These are phyloP conservation scores for Phoxinus dragarum DNA, from an alignment of 2,797 vertebrate genomes.

Conservation along the genomic window DNA sequence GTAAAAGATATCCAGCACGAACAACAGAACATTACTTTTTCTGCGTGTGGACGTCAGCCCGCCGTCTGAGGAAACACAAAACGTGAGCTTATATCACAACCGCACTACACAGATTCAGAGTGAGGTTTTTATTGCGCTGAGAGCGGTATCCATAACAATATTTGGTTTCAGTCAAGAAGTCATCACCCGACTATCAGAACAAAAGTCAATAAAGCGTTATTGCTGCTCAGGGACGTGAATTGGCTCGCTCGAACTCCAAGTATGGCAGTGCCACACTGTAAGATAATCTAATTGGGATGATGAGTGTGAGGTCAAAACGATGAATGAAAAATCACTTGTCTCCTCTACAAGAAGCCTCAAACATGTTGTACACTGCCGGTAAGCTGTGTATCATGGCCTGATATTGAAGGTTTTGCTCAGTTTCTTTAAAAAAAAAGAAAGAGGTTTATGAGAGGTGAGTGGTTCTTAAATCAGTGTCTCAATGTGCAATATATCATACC, in stretches of 20 bases:
- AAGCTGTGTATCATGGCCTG: slow-evolving; percentile 8
- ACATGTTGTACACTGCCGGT: slow-evolving; percentile 31
- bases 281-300: slow-evolving; percentile 50
- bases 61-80: slow-evolving; percentile 16
- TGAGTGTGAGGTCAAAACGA: slow-evolving; percentile 50
- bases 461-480: slow-evolving; percentile 14
- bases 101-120: slow-evolving; percentile 7
- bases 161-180: slow-evolving; percentile 54
- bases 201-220: slow-evolving; percentile 53
- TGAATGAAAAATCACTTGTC: slow-evolving; percentile 46
- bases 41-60: background rate
- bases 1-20: background rate
- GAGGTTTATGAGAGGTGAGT: slow-evolving; percentile 13
- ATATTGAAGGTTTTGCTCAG: slow-evolving; percentile 23
- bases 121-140: slow-evolving; percentile 49
- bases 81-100: slow-evolving; percentile 20
- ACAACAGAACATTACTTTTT: slow-evolving; percentile 3
- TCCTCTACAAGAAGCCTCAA: slow-evolving; percentile 19
- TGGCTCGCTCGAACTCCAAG: slow-evolving; percentile 5
- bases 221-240: slow-evolving; percentile 45
- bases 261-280: slow-evolving; percentile 28
- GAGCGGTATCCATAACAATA: slow-evolving; percentile 49
- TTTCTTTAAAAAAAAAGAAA: slow-evolving; percentile 7
- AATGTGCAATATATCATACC: slow-evolving; percentile 33
- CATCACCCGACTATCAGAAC: slow-evolving; percentile 49